These are phyloP conservation scores for Tipula confusa DNA, from an alignment of 2,888 invertebrate genomes.

Conservation along the genomic window DNA sequence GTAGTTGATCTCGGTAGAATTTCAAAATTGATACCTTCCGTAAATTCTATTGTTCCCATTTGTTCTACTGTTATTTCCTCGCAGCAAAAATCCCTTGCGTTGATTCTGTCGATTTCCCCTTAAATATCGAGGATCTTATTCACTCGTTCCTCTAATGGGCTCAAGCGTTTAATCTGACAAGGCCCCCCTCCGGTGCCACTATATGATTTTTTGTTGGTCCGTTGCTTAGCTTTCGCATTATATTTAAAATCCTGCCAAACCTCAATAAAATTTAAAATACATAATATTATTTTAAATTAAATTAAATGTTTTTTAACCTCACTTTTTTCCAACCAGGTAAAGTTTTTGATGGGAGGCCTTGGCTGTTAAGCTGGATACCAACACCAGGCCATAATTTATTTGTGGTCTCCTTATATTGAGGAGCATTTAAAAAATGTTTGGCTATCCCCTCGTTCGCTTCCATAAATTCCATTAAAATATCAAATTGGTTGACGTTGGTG, in stretches of 20 bases:
- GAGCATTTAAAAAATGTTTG: not conserved
- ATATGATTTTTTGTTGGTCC: not conserved
- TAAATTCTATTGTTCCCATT: no score
- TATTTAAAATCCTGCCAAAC: not conserved
- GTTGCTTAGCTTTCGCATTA: not conserved
- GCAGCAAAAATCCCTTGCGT: not conserved
- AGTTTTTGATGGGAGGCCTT: not conserved
- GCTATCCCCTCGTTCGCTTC: not conserved
- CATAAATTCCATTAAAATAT: not conserved
- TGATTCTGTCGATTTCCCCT: not conserved
- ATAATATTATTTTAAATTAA: not conserved
- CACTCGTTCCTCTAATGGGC: not conserved
- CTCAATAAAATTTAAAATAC: not conserved
- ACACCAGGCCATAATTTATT: not conserved
- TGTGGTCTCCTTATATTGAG: not conserved
- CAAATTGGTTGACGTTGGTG: not conserved
- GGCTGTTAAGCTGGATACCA: not conserved
- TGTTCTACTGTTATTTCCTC: not conserved
- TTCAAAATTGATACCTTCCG: no score
- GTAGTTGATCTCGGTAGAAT: no score
- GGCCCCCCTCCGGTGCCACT: not conserved
- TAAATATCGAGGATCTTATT: not conserved
- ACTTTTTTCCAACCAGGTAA: not conserved
- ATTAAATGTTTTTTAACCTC: not conserved
- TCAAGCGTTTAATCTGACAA: not conserved